These are phyloP conservation scores for Azemiops feae DNA, from an alignment of 2,113 vertebrate species.

Conservation along the genomic window DNA sequence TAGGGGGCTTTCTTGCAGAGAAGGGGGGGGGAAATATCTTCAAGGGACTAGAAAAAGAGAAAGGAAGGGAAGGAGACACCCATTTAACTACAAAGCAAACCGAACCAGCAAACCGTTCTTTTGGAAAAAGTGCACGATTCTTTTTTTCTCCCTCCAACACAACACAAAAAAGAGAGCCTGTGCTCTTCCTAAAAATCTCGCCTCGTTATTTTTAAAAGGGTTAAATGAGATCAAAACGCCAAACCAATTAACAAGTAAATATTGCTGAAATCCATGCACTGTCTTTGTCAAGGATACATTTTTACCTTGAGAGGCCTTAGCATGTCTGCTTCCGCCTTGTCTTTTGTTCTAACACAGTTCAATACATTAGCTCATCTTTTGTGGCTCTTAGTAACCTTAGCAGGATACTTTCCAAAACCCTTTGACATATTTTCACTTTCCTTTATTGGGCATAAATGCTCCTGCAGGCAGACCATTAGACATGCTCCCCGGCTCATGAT, in stretches of 20 bases:
- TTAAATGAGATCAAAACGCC: constrained; percentile 16
- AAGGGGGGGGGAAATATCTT: constrained; percentile 21
- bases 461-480: constrained; percentile 42
- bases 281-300: background rate
- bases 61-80: constrained; percentile 18
- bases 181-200: background rate
- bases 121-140: constrained; percentile 11
- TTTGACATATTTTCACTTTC: constrained; percentile 47
- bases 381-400: constrained; percentile 36
- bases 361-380: constrained; percentile 43
- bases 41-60: background rate
- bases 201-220: constrained; percentile 7
- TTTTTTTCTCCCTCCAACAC: constrained; percentile 9
- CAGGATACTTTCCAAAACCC: constrained; percentile 36
- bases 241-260: constrained; percentile 33
- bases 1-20: background rate
- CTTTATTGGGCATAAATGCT: constrained; percentile 54
- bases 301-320: background rate
- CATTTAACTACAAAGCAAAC: constrained; percentile 4
- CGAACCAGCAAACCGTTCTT: background rate
- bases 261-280: background rate
- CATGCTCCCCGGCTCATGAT: constrained; percentile 48
- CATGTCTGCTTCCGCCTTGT: background rate
- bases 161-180: background rate
- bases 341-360: constrained; percentile 31